Percentiles rank a stretch among this genome's conserved stretches.
Conservation (phyloP, 2,113 vertebrate genomes). For the Rissa tridactyla region DNA sequence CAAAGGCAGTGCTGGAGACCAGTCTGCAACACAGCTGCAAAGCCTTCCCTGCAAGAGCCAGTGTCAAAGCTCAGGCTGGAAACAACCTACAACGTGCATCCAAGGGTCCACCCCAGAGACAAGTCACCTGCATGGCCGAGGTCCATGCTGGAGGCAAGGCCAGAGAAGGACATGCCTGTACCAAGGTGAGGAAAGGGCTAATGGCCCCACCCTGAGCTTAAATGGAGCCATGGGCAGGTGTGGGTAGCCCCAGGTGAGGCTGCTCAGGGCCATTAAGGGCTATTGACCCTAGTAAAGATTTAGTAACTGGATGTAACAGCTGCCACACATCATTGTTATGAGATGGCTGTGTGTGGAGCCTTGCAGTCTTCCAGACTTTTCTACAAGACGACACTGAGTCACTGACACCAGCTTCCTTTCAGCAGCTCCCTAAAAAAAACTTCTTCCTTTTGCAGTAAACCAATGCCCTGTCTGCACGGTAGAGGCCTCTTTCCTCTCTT, state of each 20-base stretch:
- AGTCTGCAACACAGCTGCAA: neutral
- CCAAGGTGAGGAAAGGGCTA: accelerated
- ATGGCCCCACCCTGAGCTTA: neutral
- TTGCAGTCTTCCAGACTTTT: neutral
- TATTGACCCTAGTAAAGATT: neutral
- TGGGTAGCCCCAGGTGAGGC: neutral
- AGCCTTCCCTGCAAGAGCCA: neutral
- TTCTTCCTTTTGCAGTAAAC: neutral
- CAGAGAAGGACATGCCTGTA: accelerated
- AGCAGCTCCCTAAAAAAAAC: neutral
- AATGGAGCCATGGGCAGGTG: accelerated
- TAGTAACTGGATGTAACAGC: neutral
- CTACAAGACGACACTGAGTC: neutral
- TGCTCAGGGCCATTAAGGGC: neutral
- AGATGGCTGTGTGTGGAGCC: accelerated
- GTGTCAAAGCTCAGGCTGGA: neutral
- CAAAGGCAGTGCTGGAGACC: neutral
- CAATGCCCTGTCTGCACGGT: accelerated
- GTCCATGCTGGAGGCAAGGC: accelerated
- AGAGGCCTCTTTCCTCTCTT: neutral
- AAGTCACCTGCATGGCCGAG: accelerated
- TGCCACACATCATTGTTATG: neutral
- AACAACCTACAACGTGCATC: accelerated
- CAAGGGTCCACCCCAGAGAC: neutral
- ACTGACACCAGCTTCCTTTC: neutral